Base-by-base conservation (phyloP, 2,797 vertebrate genomes). In the Yasuhikotakia modesta region DNA sequence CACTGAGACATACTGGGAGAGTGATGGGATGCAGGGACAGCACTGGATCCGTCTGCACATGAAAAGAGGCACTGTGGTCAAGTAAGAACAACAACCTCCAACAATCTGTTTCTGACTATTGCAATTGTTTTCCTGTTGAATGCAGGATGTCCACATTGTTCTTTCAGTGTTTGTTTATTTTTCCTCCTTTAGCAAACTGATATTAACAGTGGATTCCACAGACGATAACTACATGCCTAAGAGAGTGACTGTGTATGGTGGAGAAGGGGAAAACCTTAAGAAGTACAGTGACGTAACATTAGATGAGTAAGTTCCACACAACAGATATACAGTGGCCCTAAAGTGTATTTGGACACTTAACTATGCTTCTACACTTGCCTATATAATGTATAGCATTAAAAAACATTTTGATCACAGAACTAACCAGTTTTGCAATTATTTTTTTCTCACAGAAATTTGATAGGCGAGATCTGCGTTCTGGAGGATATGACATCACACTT, bases 161-260 rank as follows among this genome's bases (percentile, higher is more conserved):
- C 10, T 22, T 22, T 61, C 6, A 32, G 2, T 27, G n/a, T 48
- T 4, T 17, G 2, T 43, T 53, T 66, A 2, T 79, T 52, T 61
- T 35, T 46, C 52, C 76, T 67, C 70, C 50, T 83, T 0, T 16
- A 99, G 97, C 91, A 99, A 97, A 83, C 90, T 99, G 78, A 92
- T 99, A 57, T 80, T 99, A 85, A 96, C 96, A 0, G 96, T 99
- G 82, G 97, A 99, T 82, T 95, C 96, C 1, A 98, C 95, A 0
- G 97, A 99, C 19, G 96, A 98, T 88, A 98, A 96, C 89, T 99
- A 98, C 92, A 98, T 99, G 96, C 97, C 97, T 65, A 98, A 97
- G 89, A 88, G 94, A 32, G 93, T 98, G 0, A 94, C 96, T 0
- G 95, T 98, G 53, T 98, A 90, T 0, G 97, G 97, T 19, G 97